Percentiles rank a stretch among this genome's conserved stretches.
Conservation (phyloP, 2,797 vertebrate genomes). For the Galago senegalensis region DNA sequence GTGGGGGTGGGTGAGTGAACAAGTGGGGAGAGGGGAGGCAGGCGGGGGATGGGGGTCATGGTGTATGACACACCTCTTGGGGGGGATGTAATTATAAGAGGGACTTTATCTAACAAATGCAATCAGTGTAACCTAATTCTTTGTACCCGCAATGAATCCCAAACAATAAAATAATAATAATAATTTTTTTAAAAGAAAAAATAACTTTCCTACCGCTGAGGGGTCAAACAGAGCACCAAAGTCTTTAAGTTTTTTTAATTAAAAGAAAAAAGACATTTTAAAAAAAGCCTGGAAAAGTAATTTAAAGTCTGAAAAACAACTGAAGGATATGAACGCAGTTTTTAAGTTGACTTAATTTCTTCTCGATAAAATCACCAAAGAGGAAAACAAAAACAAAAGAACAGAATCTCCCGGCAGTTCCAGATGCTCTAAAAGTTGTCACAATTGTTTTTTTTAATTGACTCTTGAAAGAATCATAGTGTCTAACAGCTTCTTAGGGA, state of each 20-base stretch:
- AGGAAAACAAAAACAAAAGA: conserved; percentile 37
- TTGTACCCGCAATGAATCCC: no score
- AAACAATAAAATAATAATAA: no score
- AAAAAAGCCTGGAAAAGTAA: not conserved
- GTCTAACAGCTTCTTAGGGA: conserved; percentile 54
- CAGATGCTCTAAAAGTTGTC: conserved; percentile 44
- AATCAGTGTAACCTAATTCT: no score
- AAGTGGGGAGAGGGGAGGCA: no score
- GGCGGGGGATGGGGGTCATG: no score
- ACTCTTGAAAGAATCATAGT: conserved; percentile 55
- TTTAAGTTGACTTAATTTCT: conserved; percentile 40
- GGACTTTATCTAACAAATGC: no score
- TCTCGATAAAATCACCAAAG: conserved; percentile 18
- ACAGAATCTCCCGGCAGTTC: not conserved
- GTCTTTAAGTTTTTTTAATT: conserved; percentile 38
- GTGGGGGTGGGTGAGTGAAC: no score
- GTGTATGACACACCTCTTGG: no score
- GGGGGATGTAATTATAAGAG: no score
- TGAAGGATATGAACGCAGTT: not conserved
- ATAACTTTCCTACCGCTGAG: conserved; percentile 10
- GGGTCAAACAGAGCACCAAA: conserved; percentile 33
- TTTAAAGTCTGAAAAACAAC: conserved; percentile 40
- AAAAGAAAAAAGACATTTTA: not conserved
- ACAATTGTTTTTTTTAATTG: conserved; percentile 40
- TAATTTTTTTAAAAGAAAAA: not conserved